Conservation (phyloP, 2,113 vertebrate genomes). For the Agapornis roseicollis region DNA sequence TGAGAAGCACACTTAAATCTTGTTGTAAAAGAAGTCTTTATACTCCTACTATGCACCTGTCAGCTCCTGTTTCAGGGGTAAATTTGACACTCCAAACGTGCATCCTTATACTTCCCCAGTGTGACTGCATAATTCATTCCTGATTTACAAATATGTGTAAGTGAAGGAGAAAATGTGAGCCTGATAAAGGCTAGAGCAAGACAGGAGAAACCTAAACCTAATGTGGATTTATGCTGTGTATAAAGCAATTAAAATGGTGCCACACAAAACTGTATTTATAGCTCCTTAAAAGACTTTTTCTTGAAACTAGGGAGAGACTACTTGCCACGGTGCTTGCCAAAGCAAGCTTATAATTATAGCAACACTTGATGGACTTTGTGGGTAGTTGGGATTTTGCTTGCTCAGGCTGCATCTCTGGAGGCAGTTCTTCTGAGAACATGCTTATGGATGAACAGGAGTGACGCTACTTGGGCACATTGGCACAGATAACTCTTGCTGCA, state of each 20-base stretch:
- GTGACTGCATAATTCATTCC: neutral
- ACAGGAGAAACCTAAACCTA: neutral
- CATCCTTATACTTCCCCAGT: neutral
- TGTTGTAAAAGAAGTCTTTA: neutral
- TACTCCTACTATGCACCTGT: constrained; percentile 39
- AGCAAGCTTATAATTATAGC: neutral
- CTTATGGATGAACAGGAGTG: neutral
- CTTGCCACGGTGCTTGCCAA: neutral
- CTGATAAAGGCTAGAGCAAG: neutral
- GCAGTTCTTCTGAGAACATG: neutral
- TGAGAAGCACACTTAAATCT: neutral
- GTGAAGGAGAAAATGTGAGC: neutral
- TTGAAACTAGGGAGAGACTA: neutral
- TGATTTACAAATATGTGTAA: neutral
- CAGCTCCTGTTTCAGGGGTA: constrained; percentile 21
- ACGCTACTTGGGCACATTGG: neutral
- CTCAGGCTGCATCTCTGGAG: neutral
- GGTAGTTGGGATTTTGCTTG: neutral
- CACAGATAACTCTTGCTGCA: neutral
- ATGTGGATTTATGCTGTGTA: neutral
- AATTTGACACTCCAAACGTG: neutral
- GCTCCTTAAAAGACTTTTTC: constrained; percentile 25
- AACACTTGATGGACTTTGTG: neutral
- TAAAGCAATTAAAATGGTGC: neutral
- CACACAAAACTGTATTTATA: constrained; percentile 30